Conservation (phyloP, 2,113 vertebrate species). For the Daboia siamensis region DNA sequence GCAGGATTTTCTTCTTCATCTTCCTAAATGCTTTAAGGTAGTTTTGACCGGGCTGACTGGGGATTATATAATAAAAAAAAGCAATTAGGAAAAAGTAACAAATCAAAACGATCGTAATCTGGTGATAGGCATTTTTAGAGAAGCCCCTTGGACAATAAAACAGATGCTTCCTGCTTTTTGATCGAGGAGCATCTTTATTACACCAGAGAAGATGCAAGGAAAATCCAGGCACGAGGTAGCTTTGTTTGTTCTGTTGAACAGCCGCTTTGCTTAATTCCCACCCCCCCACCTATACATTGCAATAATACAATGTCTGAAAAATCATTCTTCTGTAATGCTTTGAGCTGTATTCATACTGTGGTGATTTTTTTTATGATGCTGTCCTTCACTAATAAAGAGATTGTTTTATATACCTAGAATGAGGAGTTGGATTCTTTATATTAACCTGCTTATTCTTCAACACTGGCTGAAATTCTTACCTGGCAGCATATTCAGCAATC, state of each 20-base stretch:
- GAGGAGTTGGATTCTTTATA: background rate
- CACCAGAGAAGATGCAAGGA: background rate
- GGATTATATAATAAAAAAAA: background rate
- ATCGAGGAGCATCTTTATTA: background rate
- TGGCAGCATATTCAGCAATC: background rate
- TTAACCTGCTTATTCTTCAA: slow-evolving; percentile 12
- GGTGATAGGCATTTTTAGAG: background rate
- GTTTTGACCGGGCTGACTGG: background rate
- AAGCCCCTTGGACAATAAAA: background rate
- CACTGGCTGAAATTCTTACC: background rate
- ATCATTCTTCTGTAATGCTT: background rate
- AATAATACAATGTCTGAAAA: slow-evolving; percentile 1
- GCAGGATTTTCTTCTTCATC: background rate
- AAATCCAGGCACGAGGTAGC: fast-evolving
- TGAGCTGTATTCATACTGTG: slow-evolving; percentile 7
- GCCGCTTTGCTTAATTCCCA: background rate
- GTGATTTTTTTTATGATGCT: slow-evolving; percentile 25
- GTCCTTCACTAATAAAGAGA: slow-evolving; percentile 55
- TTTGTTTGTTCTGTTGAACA: background rate
- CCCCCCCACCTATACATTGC: background rate
- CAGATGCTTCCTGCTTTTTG: background rate
- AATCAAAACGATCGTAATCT: background rate
- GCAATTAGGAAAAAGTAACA: background rate
- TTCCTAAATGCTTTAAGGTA: background rate
- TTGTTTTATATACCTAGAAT: slow-evolving; percentile 50